Conservation (phyloP, 2,113 vertebrate genomes). For the Chunga burmeisteri region DNA sequence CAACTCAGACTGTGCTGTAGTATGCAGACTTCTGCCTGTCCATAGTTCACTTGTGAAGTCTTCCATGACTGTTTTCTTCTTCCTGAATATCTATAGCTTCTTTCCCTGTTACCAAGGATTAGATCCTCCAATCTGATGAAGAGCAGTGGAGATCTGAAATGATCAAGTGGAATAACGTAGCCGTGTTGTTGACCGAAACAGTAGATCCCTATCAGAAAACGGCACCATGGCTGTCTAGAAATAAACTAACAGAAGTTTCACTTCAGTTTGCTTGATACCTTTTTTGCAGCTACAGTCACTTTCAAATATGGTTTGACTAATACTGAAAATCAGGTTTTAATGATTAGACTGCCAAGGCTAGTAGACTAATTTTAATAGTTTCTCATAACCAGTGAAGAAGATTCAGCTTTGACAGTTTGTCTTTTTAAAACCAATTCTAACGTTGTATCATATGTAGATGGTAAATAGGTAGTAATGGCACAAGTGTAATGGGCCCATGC, state of each 20-base stretch:
- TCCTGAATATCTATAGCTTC: not conserved
- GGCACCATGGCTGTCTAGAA: not conserved
- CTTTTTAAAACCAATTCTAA: not conserved
- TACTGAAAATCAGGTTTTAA: not conserved
- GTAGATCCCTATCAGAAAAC: not conserved
- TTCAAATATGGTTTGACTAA: not conserved
- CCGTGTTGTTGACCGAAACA: not conserved
- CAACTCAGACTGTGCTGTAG: not conserved
- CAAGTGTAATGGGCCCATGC: not conserved
- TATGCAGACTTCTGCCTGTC: not conserved
- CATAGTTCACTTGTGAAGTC: not conserved
- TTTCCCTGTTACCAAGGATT: not conserved
- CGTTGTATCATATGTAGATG: not conserved
- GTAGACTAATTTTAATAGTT: not conserved
- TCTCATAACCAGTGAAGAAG: not conserved
- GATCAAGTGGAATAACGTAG: rapidly evolving
- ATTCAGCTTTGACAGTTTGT: not conserved
- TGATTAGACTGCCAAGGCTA: not conserved
- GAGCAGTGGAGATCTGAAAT: not conserved
- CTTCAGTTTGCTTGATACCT: not conserved
- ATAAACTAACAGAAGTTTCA: not conserved
- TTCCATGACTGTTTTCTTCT: not conserved
- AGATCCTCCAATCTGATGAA: not conserved
- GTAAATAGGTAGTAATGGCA: not conserved
- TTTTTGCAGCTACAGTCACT: not conserved